A percentile compares a stretch with the other conserved stretches of the same genome.
Conservation (phyloP, 2,113 vertebrate genomes). For the Clarias macrocephalus region DNA sequence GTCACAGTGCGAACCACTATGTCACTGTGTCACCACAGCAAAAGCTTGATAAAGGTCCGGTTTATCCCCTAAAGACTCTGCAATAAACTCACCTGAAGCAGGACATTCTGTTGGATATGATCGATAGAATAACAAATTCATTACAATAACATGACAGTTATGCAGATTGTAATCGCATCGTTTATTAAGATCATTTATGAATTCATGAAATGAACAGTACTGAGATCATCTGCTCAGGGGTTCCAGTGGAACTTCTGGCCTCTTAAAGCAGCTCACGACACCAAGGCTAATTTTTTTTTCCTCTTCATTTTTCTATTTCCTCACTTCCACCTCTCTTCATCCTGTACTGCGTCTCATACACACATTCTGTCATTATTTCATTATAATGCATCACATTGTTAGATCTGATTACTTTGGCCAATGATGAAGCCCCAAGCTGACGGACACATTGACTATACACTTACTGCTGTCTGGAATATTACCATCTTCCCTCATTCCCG, state of each 20-base stretch:
- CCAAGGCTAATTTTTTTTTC: not conserved
- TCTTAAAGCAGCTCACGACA: not conserved
- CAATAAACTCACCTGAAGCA: not conserved
- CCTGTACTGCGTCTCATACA: not conserved
- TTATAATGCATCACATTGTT: not conserved
- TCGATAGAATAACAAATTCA: too few species aligned
- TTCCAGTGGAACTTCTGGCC: not conserved
- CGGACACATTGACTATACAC: not conserved
- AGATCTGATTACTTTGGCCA: not conserved
- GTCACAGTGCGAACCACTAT: too few species aligned
- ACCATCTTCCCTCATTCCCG: rapidly evolving
- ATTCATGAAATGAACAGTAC: not conserved
- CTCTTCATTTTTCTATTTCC: not conserved
- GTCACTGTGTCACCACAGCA: not conserved
- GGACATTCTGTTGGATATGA: not conserved
- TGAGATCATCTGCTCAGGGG: not conserved
- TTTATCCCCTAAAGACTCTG: not conserved
- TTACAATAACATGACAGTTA: too few species aligned
- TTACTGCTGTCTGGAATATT: not conserved
- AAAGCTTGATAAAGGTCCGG: not conserved
- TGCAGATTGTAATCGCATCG: not conserved
- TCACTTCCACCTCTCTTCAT: not conserved
- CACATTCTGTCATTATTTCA: not conserved
- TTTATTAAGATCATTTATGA: not conserved
- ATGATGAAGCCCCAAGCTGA: not conserved